phyloP scores from a whole-genome alignment of 1,140 invertebrate genomes.

The Hylaeus anthracinus region DNA sequence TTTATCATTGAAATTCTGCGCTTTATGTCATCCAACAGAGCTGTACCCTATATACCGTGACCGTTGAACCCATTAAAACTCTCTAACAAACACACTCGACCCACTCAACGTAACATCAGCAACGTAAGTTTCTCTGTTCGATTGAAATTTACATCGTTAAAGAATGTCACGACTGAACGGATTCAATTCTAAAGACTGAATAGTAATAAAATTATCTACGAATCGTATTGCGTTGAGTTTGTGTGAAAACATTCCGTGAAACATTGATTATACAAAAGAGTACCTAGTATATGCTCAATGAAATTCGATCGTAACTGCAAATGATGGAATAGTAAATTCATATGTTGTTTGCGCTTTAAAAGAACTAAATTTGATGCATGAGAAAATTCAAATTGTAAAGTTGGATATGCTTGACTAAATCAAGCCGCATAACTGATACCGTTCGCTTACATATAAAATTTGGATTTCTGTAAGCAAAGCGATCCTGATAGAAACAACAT shows the following conservation, averaged over 20 bases:
- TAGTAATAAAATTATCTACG: constrained; percentile 24
- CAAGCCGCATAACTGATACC: not conserved
- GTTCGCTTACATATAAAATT: constrained; percentile 36
- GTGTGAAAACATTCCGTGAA: constrained; percentile 31
- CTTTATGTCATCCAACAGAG: not conserved
- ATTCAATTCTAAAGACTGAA: not conserved
- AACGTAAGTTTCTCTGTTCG: no score
- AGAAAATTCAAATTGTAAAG: not conserved
- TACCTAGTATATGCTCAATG: constrained; percentile 13
- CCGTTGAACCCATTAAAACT: not conserved
- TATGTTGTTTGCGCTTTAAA: not conserved
- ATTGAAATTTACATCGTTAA: not conserved
- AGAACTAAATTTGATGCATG: not conserved
- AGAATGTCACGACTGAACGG: not conserved
- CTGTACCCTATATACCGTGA: not conserved
- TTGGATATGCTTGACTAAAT: not conserved
- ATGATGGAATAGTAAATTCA: not conserved
- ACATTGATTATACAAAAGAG: constrained; percentile 18
- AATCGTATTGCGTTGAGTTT: not conserved
- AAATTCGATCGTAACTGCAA: not conserved
- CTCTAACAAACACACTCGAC: not conserved
- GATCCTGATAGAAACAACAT: constrained; percentile 16
- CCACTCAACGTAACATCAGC: not conserved
- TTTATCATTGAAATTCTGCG: constrained; percentile 11
- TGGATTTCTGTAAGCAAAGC: constrained; percentile 25